Percentiles rank a stretch among this genome's conserved stretches.
These are phyloP conservation scores for Diogma glabrata DNA, from an alignment of 2,888 invertebrate species.

Conservation along the genomic window DNA sequence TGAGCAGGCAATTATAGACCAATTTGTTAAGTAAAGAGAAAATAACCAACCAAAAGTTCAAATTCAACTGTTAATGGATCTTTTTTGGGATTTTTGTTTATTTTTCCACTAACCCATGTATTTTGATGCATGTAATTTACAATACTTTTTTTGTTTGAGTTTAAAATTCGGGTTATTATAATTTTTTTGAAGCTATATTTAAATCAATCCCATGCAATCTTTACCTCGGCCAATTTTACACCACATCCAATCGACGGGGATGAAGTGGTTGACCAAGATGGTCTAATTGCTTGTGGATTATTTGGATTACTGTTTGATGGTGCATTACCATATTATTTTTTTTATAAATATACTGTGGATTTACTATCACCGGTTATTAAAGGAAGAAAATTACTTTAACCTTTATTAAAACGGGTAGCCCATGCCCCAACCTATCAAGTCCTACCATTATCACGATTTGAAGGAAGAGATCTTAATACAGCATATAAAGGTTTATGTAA, in stretches of 20 bases:
- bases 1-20: no score
- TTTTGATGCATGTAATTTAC: no score
- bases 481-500: slow-evolving; percentile 50
- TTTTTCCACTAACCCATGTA: no score
- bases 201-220: no score
- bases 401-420: slow-evolving; percentile 59
- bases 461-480: slow-evolving; percentile 57
- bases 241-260: slow-evolving; percentile 60
- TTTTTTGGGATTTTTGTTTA: no score
- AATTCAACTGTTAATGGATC: no score
- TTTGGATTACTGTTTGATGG: slow-evolving; percentile 75
- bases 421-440: slow-evolving; percentile 62
- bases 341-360: slow-evolving; percentile 48
- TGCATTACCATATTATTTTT: slow-evolving; percentile 67
- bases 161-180: no score
- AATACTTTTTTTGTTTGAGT: no score
- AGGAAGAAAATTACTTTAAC: slow-evolving; percentile 43
- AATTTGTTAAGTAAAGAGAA: no score
- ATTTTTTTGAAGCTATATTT: no score
- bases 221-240: slow-evolving; percentile 58
- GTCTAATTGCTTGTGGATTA: slow-evolving; percentile 57
- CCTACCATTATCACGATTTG: slow-evolving; percentile 61
- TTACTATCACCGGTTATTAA: slow-evolving; percentile 46
- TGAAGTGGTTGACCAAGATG: slow-evolving; percentile 49
- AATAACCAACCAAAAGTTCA: no score